Base-by-base conservation (phyloP, 2,797 vertebrate species). In the Microcaecilia unicolor region DNA sequence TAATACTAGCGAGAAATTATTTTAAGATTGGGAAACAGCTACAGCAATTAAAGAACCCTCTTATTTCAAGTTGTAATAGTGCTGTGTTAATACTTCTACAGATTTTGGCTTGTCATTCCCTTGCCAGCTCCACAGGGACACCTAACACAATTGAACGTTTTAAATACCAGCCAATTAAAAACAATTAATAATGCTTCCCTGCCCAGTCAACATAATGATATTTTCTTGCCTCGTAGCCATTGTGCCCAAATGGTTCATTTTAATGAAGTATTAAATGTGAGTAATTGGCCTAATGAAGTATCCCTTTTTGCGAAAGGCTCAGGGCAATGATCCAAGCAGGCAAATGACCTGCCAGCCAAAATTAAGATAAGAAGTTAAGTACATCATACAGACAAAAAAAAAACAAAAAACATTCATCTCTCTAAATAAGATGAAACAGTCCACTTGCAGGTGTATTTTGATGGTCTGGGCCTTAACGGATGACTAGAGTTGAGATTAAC, bases 11-110 rank as follows among this genome's bases (percentile, higher is more conserved):
- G n/a, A n/a, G 57, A 50, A 56, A 47, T 68, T 58, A 57, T 61
- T 76, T 72, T 65, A 70, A 39, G 56, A 34, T 45, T 61, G 48
- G 28, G 50, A 58, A 31, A 25, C 22, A 41, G 67, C 37, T 70
- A 51, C 66, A 69, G 71, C 70, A 75, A 66, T 57, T 69, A 75
- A 75, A 70, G 58, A 66, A 67, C 58, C 47, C 51, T 61, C 69
- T 68, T 32, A 65, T n/a, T n/a, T 70, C 48, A 51, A 55, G 69
- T 75, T 71, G 62, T 58, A 62, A 60, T 69, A 75, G 70, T 62
- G 55, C 72, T 72, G 67, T 41, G 32, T 67, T 66, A 58, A 48
- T 20, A 28, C 23, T 0, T 2, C 20, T 47, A 56, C 33, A 44
- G 33, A 63, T 54, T 46, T 49, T 28, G n/a, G 7, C 5, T 39